phyloP scores from a whole-genome alignment of 2,113 vertebrate genomes.

The Megaceryle torquata region DNA sequence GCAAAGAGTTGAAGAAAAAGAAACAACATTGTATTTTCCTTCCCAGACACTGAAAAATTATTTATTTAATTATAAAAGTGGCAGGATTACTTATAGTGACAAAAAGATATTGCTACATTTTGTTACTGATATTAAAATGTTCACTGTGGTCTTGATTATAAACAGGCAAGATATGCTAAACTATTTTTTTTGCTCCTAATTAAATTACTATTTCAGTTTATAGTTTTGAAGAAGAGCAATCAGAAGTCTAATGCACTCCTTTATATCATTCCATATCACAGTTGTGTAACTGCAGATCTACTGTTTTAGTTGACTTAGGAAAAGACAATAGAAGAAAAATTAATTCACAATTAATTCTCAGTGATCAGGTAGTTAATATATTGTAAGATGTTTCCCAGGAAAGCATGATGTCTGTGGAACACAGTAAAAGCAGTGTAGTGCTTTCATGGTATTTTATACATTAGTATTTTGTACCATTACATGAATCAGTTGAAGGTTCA shows the following conservation, averaged over 20 bases:
- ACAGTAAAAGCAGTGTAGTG: neutral
- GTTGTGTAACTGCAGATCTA: neutral
- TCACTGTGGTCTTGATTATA: neutral
- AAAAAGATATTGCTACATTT: neutral
- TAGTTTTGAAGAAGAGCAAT: neutral
- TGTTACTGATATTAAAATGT: neutral
- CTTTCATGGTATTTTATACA: constrained; percentile 38
- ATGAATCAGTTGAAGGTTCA: constrained; percentile 60
- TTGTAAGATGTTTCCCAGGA: constrained; percentile 39
- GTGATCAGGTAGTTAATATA: constrained; percentile 47
- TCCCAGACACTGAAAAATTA: neutral
- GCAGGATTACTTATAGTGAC: neutral
- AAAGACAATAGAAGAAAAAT: constrained; percentile 22
- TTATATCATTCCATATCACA: neutral
- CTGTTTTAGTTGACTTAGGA: neutral
- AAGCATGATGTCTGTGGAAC: constrained; percentile 21
- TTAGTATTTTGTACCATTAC: constrained; percentile 27
- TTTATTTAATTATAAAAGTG: neutral
- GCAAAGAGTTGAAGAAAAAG: neutral
- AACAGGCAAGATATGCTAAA: neutral
- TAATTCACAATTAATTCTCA: constrained; percentile 42
- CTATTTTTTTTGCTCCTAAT: neutral
- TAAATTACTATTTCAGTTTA: neutral
- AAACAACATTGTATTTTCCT: neutral
- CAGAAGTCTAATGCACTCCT: neutral